Percentiles rank a stretch among this genome's conserved stretches.
phyloP scores from a whole-genome alignment of 2,797 vertebrate species.

The Peromyscus aztecus region DNA sequence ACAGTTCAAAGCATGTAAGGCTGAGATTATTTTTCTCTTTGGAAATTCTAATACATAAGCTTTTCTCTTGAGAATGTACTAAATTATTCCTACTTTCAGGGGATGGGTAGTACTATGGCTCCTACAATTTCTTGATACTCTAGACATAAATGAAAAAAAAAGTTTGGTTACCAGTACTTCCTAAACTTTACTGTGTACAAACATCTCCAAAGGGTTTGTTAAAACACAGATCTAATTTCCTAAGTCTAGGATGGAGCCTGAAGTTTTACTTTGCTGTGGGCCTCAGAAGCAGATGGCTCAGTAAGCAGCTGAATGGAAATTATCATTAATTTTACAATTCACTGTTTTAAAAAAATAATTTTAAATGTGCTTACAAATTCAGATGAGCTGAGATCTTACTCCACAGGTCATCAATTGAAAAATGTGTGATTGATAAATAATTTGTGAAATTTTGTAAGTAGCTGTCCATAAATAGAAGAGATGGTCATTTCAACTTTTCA shows the following conservation, averaged over 20 bases:
- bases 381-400: neutral
- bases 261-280: neutral
- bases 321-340: neutral
- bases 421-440: neutral
- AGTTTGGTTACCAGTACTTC: neutral
- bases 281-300: neutral
- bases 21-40: conserved; percentile 14
- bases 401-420: neutral
- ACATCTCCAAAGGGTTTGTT: neutral
- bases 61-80: conserved; percentile 14
- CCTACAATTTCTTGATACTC: neutral
- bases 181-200: neutral
- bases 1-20: neutral
- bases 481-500: neutral
- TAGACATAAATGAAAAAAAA: neutral
- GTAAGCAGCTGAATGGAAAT: neutral
- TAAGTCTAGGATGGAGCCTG: neutral
- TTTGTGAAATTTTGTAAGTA: neutral
- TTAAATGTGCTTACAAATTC: conserved; percentile 4
- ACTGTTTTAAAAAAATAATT: neutral
- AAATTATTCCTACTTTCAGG: neutral
- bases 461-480: neutral
- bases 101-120: neutral
- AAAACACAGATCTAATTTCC: neutral
- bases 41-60: neutral